Percentiles rank a stretch among this genome's conserved stretches.
Evolutionary conservation across 2,797 vertebrate genomes (phyloP).

Genomic region (Scarus forsteni): DNA sequence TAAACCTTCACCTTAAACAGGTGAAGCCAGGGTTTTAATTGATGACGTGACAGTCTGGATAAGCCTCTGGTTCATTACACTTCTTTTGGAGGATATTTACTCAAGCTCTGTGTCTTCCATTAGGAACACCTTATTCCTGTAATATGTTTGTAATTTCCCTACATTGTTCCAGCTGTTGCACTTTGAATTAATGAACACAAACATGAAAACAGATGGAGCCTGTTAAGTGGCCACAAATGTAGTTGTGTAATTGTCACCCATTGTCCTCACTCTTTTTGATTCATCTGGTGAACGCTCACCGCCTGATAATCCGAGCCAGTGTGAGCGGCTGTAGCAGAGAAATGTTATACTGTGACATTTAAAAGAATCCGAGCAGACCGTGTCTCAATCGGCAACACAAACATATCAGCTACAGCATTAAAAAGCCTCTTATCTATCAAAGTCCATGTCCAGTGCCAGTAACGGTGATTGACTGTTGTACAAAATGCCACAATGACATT

Average conservation of each 20-base stretch:
- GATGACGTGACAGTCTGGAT: constrained; percentile 45
- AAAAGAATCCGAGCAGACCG: constrained; percentile 52
- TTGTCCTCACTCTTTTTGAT: constrained; percentile 34
- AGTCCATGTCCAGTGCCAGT: constrained; percentile 63
- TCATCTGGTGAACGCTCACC: constrained; percentile 40
- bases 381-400: constrained; percentile 63
- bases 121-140: constrained; percentile 50
- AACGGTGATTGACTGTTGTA: constrained; percentile 76
- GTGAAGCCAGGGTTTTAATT: not conserved
- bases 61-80: constrained; percentile 49
- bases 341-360: constrained; percentile 78
- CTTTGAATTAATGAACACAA: constrained; percentile 50
- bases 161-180: constrained; percentile 70
- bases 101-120: constrained; percentile 45
- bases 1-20: not conserved
- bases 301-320: constrained; percentile 57
- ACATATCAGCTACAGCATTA: constrained; percentile 66
- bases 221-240: constrained; percentile 33
- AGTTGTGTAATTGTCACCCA: constrained; percentile 40
- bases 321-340: constrained; percentile 54
- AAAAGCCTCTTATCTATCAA: constrained; percentile 76
- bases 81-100: constrained; percentile 35
- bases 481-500: constrained; percentile 83
- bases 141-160: constrained; percentile 73
- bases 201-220: not conserved